phyloP scores from a whole-genome alignment of 2,888 invertebrate species.

The Xiphydria camelus region DNA sequence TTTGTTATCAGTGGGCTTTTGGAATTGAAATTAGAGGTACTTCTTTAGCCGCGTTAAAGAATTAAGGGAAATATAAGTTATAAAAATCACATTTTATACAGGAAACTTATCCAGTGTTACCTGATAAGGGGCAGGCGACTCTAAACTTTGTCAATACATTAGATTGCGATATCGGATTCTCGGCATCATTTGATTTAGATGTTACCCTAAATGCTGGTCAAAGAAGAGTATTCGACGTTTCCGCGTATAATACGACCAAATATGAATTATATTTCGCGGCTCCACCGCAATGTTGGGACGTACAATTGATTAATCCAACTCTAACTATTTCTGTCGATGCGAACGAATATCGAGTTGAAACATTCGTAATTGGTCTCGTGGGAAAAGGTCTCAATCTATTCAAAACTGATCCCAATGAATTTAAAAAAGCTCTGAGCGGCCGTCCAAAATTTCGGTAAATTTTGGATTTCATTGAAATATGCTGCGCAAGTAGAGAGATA shows the following conservation, averaged over 20 bases:
- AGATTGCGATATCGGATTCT: conserved; percentile 61
- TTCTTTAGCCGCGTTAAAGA: too few species aligned
- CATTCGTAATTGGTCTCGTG: conserved; percentile 53
- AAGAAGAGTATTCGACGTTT: conserved; percentile 48
- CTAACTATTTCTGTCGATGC: conserved; percentile 38
- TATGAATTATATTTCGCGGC: conserved; percentile 49
- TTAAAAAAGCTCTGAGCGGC: conserved; percentile 65
- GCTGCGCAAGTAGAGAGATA: too few species aligned
- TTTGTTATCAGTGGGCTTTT: conserved; percentile 67
- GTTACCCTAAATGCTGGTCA: conserved; percentile 40
- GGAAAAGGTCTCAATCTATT: conserved; percentile 59
- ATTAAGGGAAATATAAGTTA: too few species aligned
- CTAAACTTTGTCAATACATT: conserved; percentile 68
- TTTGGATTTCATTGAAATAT: neutral
- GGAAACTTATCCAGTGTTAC: conserved; percentile 56
- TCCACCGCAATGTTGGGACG: conserved; percentile 46
- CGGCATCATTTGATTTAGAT: conserved; percentile 22
- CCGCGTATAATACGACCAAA: conserved; percentile 43
- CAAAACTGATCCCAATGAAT: conserved; percentile 64
- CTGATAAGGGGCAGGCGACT: conserved; percentile 56
- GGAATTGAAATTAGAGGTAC: conserved; percentile 65
- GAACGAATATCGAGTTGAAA: conserved; percentile 54
- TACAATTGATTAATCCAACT: conserved; percentile 38
- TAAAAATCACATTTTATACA: conserved; percentile 28
- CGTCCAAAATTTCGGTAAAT: conserved; percentile 66